Evolutionary conservation across 2,888 invertebrate genomes (phyloP).

Genomic region (Melikaiella ostensackeni): DNA sequence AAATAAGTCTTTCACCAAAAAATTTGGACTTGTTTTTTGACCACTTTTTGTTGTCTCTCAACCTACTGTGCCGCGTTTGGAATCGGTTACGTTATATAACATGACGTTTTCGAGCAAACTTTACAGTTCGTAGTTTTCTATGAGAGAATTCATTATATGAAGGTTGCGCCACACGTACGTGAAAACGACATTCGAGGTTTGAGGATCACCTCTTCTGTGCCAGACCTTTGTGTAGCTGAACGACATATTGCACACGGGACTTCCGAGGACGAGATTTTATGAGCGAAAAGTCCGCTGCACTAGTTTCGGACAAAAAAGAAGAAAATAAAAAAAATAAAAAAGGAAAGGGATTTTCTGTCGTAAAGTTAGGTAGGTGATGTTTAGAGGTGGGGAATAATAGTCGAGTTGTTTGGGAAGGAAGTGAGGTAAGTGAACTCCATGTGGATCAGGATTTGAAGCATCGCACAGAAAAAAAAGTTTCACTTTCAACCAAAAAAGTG

Average conservation of each 20-base stretch:
- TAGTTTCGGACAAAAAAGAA: constrained; percentile 13
- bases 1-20: too few relatives aligned
- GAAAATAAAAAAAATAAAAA: neutral
- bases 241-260: constrained; percentile 37
- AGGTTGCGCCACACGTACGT: constrained; percentile 24
- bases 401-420: constrained; percentile 3
- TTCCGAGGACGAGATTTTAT: constrained; percentile 36
- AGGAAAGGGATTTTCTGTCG: constrained; percentile 1
- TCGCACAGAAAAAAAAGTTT: too few relatives aligned
- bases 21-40: too few relatives aligned
- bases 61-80: neutral
- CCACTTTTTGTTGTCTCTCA: too few relatives aligned
- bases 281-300: constrained; percentile 27
- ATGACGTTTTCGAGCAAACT: neutral
- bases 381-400: constrained; percentile 12
- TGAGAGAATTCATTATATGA: constrained; percentile 27
- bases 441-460: neutral
- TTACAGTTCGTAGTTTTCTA: neutral
- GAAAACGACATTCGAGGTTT: constrained; percentile 30
- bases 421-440: neutral
- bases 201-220: constrained; percentile 31
- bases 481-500: too few relatives aligned
- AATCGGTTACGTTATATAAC: neutral
- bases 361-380: constrained; percentile 15
- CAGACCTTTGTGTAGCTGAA: constrained; percentile 37